These are phyloP conservation scores for Cirrhinus molitorella DNA, from an alignment of 2,797 vertebrate genomes.

Conservation along the genomic window DNA sequence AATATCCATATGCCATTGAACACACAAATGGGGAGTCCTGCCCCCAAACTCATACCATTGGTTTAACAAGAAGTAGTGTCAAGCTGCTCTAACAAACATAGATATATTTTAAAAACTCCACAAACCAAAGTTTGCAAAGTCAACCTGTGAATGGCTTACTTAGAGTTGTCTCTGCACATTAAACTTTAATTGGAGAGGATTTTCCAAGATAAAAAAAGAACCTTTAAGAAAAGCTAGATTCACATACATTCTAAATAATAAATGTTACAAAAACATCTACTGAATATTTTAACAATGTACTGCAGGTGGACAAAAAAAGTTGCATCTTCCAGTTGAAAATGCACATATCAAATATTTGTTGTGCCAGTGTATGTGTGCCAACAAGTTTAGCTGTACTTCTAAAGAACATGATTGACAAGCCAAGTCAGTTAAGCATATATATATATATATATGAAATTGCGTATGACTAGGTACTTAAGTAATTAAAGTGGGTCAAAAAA, in stretches of 20 bases:
- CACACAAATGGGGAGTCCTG: background rate
- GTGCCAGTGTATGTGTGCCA: background rate
- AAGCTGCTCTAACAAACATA: background rate
- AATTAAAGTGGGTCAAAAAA: too few relatives aligned
- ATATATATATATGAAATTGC: too few relatives aligned
- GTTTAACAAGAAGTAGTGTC: background rate
- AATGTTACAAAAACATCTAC: background rate
- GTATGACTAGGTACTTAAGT: too few relatives aligned
- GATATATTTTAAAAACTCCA: background rate
- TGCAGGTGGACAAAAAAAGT: background rate
- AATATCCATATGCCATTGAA: background rate
- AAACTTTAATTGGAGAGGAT: background rate
- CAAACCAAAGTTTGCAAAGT: background rate
- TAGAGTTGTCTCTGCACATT: background rate
- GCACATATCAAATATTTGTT: background rate
- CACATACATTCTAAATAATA: background rate
- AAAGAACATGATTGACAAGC: constrained; percentile 32
- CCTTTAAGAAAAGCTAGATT: constrained; percentile 3
- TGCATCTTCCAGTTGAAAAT: background rate
- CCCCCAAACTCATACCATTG: background rate
- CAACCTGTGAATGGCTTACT: background rate
- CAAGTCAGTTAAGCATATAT: constrained; percentile 36
- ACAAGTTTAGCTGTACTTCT: constrained; percentile 34
- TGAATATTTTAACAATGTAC: background rate
- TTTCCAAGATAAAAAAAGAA: background rate